Base-by-base conservation (phyloP, 1,140 invertebrate genomes). In the Drosophila santomea region DNA sequence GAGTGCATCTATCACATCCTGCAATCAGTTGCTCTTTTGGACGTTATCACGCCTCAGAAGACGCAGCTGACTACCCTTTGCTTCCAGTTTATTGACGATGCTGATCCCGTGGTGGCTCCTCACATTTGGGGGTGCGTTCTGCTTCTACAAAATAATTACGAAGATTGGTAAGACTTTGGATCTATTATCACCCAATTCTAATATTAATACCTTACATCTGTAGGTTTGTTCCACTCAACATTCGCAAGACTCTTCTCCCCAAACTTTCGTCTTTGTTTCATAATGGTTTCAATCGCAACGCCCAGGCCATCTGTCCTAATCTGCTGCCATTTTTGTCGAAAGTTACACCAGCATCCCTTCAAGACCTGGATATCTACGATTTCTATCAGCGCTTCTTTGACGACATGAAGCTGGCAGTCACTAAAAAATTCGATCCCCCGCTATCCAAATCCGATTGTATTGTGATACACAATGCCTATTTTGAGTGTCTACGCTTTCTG, bases 251-350 rank as follows among this genome's bases (percentile, higher is more conserved):
- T 8, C 93, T 97, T 14, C 93, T 96, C 47, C 95, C 96, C 1
- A 96, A 96, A 92, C 84, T 97, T 1, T 95, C 94, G 84, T 93
- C 93, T 28, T 92, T 96, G 32, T 81, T 97, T 36, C 93, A 94
- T 80, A 94, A 94, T 80, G 96, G 95, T 35, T 96, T 95, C 4
- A 96, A 95, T 93, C 96, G 95, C 4, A 96, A 95, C 93, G 96
- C 96, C 10, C 92, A 92, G 59, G 92, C 94, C 4, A 94, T 97
- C 73, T 96, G 94, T 84, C 96, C 96, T 10, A 95, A 95, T 92
- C 84, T 97, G 20, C 86, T 97, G 15, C 96, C 96, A 6, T 94
- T 97, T 43, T 76, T 97, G 2, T 96, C 95, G 47, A 94, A 96
- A 75, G 93, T 97, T 50, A 94, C 75, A 10, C 36, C 38, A 1